These are phyloP conservation scores for Epinotia nisella DNA, from an alignment of 2,888 invertebrate genomes.

Conservation along the genomic window DNA sequence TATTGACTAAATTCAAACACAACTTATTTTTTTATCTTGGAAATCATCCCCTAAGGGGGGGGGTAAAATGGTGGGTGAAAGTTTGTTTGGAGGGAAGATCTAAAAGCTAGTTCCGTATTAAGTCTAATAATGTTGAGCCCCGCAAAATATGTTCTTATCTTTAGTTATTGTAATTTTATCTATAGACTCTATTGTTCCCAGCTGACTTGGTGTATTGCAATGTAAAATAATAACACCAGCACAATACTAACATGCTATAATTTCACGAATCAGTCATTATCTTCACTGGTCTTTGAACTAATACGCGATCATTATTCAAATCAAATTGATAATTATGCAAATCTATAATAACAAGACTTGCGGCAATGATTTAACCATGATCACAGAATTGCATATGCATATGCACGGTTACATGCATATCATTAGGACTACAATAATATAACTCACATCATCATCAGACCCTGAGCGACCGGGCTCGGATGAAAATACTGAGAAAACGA, in stretches of 20 bases:
- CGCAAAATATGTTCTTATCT: too few relatives aligned
- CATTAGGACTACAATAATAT: background rate
- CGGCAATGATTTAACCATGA: background rate
- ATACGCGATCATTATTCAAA: constrained; percentile 18
- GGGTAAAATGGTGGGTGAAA: too few relatives aligned
- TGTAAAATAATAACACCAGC: background rate
- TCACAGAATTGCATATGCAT: constrained; percentile 6
- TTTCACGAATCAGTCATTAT: background rate
- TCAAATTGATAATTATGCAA: constrained; percentile 32
- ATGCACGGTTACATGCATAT: background rate
- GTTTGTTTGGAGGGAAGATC: too few relatives aligned
- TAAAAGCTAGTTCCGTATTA: too few relatives aligned
- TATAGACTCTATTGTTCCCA: background rate
- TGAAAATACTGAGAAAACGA: too few relatives aligned
- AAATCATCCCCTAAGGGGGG: too few relatives aligned
- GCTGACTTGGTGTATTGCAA: background rate
- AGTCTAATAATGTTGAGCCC: too few relatives aligned
- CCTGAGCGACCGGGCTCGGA: too few relatives aligned
- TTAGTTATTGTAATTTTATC: too few relatives aligned
- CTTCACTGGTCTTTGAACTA: constrained; percentile 10
- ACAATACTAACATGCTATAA: background rate
- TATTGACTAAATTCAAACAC: too few relatives aligned
- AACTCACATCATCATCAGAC: too few relatives aligned
- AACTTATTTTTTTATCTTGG: too few relatives aligned
- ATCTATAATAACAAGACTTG: background rate